phyloP scores from a whole-genome alignment of 2,888 invertebrate species.

The Megalurothrips usitatus region DNA sequence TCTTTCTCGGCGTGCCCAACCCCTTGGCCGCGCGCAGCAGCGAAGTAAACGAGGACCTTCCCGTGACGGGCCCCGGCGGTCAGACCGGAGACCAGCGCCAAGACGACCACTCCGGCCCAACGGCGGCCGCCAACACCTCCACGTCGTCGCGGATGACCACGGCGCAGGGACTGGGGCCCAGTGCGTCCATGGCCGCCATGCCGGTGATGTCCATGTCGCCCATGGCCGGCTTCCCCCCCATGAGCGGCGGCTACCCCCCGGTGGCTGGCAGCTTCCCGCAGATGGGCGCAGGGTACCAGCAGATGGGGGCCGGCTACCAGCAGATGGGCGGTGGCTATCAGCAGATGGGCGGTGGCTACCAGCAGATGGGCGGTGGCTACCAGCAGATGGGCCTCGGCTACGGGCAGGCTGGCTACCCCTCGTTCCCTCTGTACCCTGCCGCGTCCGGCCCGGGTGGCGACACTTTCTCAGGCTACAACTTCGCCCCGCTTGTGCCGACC shows the following conservation, averaged over 20 bases:
- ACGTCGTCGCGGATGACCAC: neutral
- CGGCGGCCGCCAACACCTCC: neutral
- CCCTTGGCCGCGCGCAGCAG: slow-evolving; percentile 9
- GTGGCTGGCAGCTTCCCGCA: neutral
- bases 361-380: neutral
- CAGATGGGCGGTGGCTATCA: neutral
- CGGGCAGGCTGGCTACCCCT: neutral
- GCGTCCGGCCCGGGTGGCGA: neutral
- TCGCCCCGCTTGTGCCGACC: neutral
- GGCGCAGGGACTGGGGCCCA: neutral
- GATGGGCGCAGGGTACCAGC: neutral
- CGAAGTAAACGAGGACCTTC: neutral
- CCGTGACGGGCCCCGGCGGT: slow-evolving; percentile 1
- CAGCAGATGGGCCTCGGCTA: neutral
- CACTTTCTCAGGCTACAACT: neutral
- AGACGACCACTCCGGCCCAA: neutral
- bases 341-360: neutral
- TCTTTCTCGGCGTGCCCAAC: slow-evolving; percentile 22
- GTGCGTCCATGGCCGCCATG: neutral
- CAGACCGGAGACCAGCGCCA: neutral
- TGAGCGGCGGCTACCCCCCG: neutral
- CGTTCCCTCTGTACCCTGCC: neutral
- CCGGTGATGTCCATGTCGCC: neutral
- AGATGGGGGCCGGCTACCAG: neutral
- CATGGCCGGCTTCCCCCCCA: neutral